Base-by-base conservation (phyloP, 92 coral and sea anemone species). In the Phenganax stokvisi region DNA sequence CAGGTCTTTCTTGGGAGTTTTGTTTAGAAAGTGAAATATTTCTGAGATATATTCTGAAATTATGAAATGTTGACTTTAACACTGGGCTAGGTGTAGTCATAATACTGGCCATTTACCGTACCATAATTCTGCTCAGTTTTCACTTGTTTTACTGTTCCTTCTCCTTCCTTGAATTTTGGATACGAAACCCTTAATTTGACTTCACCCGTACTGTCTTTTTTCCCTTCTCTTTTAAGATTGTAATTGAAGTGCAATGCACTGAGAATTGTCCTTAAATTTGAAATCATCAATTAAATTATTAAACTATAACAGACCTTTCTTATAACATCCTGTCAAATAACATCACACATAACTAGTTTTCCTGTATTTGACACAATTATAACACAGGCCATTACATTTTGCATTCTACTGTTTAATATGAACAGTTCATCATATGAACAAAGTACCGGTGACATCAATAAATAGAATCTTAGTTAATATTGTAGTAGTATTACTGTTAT, bases 151-250 rank as follows among this genome's bases (percentile, higher is more conserved):
- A 71, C 75, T 16, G 75, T 71, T 29, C 75, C 75, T 55, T 71
- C 75, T 29, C 55, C 75, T 29, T 30, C 75, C 54, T 20, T 71
- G 54, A 71, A 71, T 27, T 75, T 75, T 20, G 63, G 80, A 47
- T 75, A 75, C 3, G 80, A 54, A 1, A 75, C 80, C 37, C 64
- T 29, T 37, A 75, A 55, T 30, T 75, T 75, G 64, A 12, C 31
- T 8, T 56, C n/a, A 12, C 51, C 65, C 31, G 55, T 29, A 11
- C 31, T 0, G 66, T 75, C 80, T 75, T 75, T 75, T 13, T 55
- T 56, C 3, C 54, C 51, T 47, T 71, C 55, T 20, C 75, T 20
- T 7, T 30, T 29, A 7, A 20, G 55, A 47, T 71, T 71, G 75
- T 71, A 29, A 10, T 71, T 56, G 20, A 75, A 56, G 53, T 75